These are phyloP conservation scores for Cossypha niveicapilla DNA, from an alignment of 2,797 vertebrate genomes.

Conservation along the genomic window DNA sequence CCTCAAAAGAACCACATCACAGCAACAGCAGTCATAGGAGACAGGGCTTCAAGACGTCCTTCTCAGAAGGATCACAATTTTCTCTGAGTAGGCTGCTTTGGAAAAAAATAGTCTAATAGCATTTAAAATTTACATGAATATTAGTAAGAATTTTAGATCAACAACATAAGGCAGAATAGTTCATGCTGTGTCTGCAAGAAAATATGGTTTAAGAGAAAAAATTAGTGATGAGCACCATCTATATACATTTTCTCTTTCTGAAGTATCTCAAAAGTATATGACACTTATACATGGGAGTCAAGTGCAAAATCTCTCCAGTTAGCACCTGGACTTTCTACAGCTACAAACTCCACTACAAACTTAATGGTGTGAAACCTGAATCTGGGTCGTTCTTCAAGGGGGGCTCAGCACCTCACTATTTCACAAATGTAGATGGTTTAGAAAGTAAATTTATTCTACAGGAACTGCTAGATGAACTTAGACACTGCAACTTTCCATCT, in stretches of 20 bases:
- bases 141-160: not conserved
- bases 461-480: not conserved
- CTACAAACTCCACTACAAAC: not conserved
- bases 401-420: not conserved
- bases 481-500: not conserved
- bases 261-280: not conserved
- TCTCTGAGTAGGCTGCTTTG: not conserved
- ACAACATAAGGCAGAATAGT: not conserved
- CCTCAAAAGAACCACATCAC: not conserved
- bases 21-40: not conserved
- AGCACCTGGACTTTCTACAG: not conserved
- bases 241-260: not conserved
- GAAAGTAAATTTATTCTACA: not conserved
- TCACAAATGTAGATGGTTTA: not conserved
- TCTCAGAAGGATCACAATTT: not conserved
- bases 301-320: not conserved
- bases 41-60: not conserved
- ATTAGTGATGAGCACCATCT: not conserved
- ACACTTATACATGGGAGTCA: not conserved
- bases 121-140: not conserved
- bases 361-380: not conserved
- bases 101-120: not conserved
- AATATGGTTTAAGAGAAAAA: not conserved
- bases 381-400: not conserved
- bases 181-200: not conserved